Base-by-base conservation (phyloP, 2,888 invertebrate species). In the Muscina levida region DNA sequence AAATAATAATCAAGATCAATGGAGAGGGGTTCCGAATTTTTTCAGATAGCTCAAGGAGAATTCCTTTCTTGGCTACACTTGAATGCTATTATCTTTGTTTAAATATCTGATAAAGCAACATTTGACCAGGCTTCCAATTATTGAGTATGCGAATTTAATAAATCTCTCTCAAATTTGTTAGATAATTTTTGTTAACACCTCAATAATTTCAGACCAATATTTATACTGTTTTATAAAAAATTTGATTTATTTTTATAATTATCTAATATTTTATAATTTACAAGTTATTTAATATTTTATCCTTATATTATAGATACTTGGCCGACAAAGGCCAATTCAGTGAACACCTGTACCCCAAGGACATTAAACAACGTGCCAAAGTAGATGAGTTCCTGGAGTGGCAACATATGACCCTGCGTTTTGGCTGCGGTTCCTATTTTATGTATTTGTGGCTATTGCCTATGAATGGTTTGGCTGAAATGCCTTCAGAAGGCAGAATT, bases 361-460 rank as follows among this genome's bases (percentile, higher is more conserved):
- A 93, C 70, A 87, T 92, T 0, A 89, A 92, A 85, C 84, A 88
- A 53, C 92, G 93, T 85, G 94, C 94, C 0, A 90, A 90, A 79
- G 92, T 95, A 5, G 94, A 95, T 86, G 94, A 95, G 87, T 94
- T 92, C 86, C 89, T 95, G 74, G 93, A 93, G 87, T 95, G 95
- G 95, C 95, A 95, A 77, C 94, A 95, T 86, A 85, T 92, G 5
- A 94, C 93, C 82, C 91, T 67, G 83, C 91, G 95, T 74, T 72
- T 91, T 2, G 88, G 91, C 74, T 93, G 93, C 83, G 89, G 92
- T 1, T 85, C 91, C 83, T 93, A 92, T 85, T 94, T 95, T 84
- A 87, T 89, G 74, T 85, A 91, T 13, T 92, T 92, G 89, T 91
- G 89, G 87, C 73, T 92, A 0, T 82, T 88, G 3, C 94, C 94